These are phyloP conservation scores for Pristionchus fissidentatus DNA, from an alignment of 2,888 invertebrate species.

Conservation along the genomic window DNA sequence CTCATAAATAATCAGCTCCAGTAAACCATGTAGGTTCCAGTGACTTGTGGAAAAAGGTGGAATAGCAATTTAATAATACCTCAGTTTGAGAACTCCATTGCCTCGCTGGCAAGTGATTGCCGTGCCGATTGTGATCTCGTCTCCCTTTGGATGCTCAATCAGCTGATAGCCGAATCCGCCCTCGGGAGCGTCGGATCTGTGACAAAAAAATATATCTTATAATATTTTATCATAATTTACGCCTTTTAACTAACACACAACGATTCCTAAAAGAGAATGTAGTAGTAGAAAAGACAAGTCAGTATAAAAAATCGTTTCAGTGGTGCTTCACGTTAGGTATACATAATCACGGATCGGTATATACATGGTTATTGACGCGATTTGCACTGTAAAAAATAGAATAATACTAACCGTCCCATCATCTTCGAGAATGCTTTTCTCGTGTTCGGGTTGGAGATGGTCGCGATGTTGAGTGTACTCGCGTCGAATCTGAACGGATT, in stretches of 20 bases:
- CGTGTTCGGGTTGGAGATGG: background rate
- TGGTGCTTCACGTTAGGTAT: too few species aligned
- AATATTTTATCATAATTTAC: too few species aligned
- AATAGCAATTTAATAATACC: slow-evolving; percentile 52
- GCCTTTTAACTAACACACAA: too few species aligned
- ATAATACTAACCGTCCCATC: background rate
- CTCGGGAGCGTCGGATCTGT: slow-evolving; percentile 26
- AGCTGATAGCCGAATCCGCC: slow-evolving; percentile 38
- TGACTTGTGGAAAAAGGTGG: background rate
- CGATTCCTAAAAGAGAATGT: too few species aligned
- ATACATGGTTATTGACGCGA: too few species aligned
- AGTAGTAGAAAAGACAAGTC: too few species aligned
- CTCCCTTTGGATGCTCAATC: slow-evolving; percentile 49
- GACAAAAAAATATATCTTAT: background rate
- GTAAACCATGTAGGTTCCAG: too few species aligned
- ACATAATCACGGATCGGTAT: too few species aligned
- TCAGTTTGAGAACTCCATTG: slow-evolving; percentile 65
- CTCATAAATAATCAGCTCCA: background rate
- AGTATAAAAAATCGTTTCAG: too few species aligned
- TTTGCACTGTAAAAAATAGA: background rate
- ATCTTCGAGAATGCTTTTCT: slow-evolving; percentile 9
- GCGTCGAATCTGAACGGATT: slow-evolving; percentile 21
- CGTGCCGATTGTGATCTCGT: slow-evolving; percentile 63
- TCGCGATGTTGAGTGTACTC: background rate
- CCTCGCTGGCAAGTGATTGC: slow-evolving; percentile 68